Evolutionary conservation across 2,888 invertebrate genomes (phyloP), one percentile per base, ranked within the genome.

Genomic region (Geophilus truncorum): DNA sequence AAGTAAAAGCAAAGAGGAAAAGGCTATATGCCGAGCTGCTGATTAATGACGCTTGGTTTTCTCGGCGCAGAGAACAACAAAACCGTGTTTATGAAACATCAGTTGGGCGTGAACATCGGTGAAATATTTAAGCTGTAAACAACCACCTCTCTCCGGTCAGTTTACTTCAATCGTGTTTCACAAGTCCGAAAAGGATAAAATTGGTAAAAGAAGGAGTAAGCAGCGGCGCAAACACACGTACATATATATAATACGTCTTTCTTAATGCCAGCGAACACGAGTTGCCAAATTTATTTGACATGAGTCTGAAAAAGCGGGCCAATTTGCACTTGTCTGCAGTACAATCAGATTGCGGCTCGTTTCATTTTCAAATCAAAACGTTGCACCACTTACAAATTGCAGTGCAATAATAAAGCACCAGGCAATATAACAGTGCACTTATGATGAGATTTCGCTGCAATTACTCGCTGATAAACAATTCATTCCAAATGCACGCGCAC

Each of bases 351-450:
- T 70, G 70, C 28, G 70, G 70, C 51, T 70, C 70, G 70, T 70
- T 70, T 70, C 23, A 28, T 70, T 70, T 70, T 70, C 70, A 70
- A 70, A 70, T 70, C 70, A 70, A 70, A 70, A 70, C 70, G 70
- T 70, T 70, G 70, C 70, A 70, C 70, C 70, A 70, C 25, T 70
- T 70, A 70, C 28, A 70, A 70, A 70, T 70, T 70, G 70, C 70
- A n/a, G 25, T 28, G 70, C 70, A 70, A 70, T 70, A 70, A 70
- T 70, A 70, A 70, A 70, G 70, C 70, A 70, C 70, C 15, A 25
- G n/a, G 70, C 70, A 70, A 70, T 70, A 70, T 70, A 70, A 70
- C 70, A 70, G 70, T 70, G 70, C 70, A 70, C 70, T 70, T 70
- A 28, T 70, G 70, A 70, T 70, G 70, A 70, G 25, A 70, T 70